Evolutionary conservation across 2,888 invertebrate genomes (phyloP), one percentile per base, ranked within the genome.

Genomic region (Villa cingulata): DNA sequence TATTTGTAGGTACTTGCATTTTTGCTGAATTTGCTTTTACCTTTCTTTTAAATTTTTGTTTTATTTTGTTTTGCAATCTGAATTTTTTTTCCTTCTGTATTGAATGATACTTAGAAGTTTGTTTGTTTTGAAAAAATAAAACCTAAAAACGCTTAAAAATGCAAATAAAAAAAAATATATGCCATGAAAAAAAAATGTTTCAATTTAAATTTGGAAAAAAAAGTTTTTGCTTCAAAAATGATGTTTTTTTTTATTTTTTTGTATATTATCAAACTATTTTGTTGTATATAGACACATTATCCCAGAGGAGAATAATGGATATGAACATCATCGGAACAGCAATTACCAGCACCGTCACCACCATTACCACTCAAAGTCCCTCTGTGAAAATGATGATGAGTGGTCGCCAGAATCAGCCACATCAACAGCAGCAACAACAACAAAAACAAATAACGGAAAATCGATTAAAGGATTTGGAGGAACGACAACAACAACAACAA

Each of bases 231-330:
- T 34, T 6, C 18, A 43, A 43, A 16, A 19, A 45, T 29, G 32
- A 39, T 19, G 10, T n/a, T n/a, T 16, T 4, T 40, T 45, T n/a
- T 32, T 27, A 29, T 41, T 32, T 32, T 19, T 38, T 45, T 37
- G 23, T 39, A 15, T 39, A 27, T 45, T 20, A n/a, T 19, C 19
- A 6, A 19, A 15, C 20, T 19, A 2, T 23, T 6, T 23, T 4
- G 23, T 23, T 23, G 4, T 40, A 43, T 36, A 58, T 59, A 68
- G 81, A 55, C 80, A 81, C 64, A 79, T 77, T 52, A 83, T 83
- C 58, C 82, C 82, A 47, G 83, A 84, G 70, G 83, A 83, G 62
- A 77, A 78, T 62, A 41, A 47, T 34, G 38, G 43, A 15, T 32
- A 32, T 12, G 29, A 32, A 3, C 29, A 32, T 14, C 29, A 32